Evolutionary conservation across 1,140 invertebrate species (phyloP), one percentile per base, ranked within the genome.

Genomic region (Solen grandis): DNA sequence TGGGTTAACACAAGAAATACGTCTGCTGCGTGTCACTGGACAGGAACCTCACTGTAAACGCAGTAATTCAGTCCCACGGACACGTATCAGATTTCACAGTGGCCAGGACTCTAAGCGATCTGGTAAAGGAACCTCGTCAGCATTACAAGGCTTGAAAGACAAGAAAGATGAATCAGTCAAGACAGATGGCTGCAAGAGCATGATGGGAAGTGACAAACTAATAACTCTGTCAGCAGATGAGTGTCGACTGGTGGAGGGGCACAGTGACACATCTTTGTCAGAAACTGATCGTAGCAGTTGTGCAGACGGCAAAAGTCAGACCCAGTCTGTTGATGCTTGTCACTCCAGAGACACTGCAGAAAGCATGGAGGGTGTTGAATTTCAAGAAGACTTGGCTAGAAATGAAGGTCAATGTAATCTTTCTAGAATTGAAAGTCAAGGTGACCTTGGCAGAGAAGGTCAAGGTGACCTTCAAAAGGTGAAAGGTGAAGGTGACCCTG

Each of bases 21-120:
- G 50, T 14, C 13, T 77, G 36, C 57, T 89, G 19, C n/a, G n/a
- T n/a, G n/a, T n/a, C n/a, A n/a, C n/a, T n/a, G 84, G 85, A 2
- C 84, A 84, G 83, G 87, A 88, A 75, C 86, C 86, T 52, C n/a
- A 66, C n/a, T 19, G 74, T 35, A 89, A 89, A 70, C 74, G 87
- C 35, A 74, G 78, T 29, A 83, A 84, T 68, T 68, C 63, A 8
- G 27, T 77, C 16, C 75, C 75, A 19, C n/a, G 75, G 16, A 68
- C 75, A 25, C 2, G 75, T 13, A 77, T 77, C 36, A n/a, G 79
- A 19, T 72, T 69, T 33, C 50, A 52, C 29, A 74, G 78, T 57
- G 66, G 79, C 8, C 25, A 62, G n/a, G 70, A 81, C 22, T 33
- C 52, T 14, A 50, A 33, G 33, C 36, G 59, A n/a, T 38, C 33